A percentile compares a stretch with the other conserved stretches of the same genome.
Evolutionary conservation across 2,888 invertebrate genomes (phyloP).

Genomic region (Troides helena): DNA sequence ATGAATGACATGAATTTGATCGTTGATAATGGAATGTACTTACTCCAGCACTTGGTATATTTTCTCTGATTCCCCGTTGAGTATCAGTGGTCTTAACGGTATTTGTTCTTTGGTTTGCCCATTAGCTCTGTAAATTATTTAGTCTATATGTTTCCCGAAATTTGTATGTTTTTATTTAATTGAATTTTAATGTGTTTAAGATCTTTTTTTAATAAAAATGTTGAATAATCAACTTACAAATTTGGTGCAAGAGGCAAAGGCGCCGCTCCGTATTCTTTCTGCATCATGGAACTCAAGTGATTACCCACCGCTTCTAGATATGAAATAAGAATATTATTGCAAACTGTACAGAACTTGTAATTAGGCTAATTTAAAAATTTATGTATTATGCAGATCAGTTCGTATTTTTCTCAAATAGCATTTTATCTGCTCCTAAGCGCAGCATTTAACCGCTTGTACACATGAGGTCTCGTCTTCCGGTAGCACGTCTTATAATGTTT

Average conservation of each 20-base stretch:
- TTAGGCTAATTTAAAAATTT: no score
- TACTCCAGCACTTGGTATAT: constrained; percentile 87
- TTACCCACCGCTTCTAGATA: constrained; percentile 67
- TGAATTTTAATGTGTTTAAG: not conserved
- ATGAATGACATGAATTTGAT: constrained; percentile 34
- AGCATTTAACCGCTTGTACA: no score
- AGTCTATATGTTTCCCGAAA: not conserved
- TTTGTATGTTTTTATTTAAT: not conserved
- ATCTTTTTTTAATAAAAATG: not conserved
- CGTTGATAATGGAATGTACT: constrained; percentile 59
- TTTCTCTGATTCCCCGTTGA: constrained; percentile 83
- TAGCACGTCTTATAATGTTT: no score
- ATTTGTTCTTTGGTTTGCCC: constrained; percentile 85
- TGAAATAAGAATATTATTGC: not conserved
- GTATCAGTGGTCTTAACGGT: constrained; percentile 87
- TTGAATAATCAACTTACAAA: constrained; percentile 53
- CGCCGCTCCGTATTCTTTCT: constrained; percentile 68
- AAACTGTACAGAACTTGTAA: not conserved
- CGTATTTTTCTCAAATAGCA: no score
- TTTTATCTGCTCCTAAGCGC: no score
- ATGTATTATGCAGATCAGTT: no score
- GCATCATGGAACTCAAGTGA: constrained; percentile 77
- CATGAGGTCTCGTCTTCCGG: no score
- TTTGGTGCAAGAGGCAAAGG: constrained; percentile 64
- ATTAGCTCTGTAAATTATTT: constrained; percentile 54